Evolutionary conservation across 1,140 invertebrate genomes (phyloP).

Genomic region (Wasmannia auropunctata): DNA sequence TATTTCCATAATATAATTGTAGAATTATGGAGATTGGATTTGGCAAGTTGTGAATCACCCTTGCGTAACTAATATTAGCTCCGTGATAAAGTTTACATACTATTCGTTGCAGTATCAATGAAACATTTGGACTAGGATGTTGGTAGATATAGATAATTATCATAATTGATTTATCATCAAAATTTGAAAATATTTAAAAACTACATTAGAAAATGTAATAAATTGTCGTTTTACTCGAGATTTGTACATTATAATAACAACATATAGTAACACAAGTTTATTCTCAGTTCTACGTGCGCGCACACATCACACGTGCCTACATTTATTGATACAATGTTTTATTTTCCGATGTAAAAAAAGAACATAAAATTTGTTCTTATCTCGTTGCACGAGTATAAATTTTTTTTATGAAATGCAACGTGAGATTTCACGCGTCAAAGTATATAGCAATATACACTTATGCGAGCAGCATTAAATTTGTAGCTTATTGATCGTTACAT

Average conservation of each 20-base stretch:
- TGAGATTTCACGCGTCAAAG: not conserved
- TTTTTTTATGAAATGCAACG: not conserved
- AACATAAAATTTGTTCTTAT: not conserved
- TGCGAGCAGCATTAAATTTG: not conserved
- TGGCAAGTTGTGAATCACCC: constrained; percentile 37
- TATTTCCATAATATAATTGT: constrained; percentile 60
- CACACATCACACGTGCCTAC: too few species aligned
- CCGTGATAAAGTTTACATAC: constrained; percentile 42
- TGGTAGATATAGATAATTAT: not conserved
- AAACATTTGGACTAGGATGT: not conserved
- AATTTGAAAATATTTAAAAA: not conserved
- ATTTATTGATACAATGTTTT: not conserved
- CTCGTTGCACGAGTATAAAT: not conserved
- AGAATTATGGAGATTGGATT: constrained; percentile 58
- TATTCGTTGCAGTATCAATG: constrained; percentile 33
- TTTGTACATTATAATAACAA: not conserved
- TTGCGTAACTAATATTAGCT: constrained; percentile 54
- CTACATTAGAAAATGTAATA: not conserved
- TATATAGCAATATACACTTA: not conserved
- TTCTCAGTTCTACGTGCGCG: not conserved
- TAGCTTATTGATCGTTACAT: constrained; percentile 2
- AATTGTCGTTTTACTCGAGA: not conserved
- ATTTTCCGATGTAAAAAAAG: not conserved
- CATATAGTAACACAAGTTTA: not conserved
- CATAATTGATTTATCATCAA: not conserved